Evolutionary conservation across 2,888 invertebrate genomes (phyloP).

Genomic region (Limnephilus lunatus): DNA sequence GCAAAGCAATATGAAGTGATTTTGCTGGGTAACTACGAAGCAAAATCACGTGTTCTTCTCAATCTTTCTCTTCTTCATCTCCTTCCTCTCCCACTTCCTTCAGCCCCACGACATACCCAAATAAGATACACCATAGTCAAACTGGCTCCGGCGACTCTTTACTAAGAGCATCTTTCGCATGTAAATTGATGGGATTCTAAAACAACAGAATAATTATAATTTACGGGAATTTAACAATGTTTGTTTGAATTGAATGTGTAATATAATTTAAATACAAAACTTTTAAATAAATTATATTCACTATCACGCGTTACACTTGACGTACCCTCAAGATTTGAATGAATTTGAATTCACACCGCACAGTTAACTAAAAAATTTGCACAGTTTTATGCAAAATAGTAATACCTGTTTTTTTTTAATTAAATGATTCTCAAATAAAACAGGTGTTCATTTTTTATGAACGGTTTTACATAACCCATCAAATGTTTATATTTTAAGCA

Average conservation of each 20-base stretch:
- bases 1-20: too few relatives aligned
- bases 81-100: too few relatives aligned
- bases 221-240: not conserved
- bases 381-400: not conserved
- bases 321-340: not conserved
- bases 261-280: not conserved
- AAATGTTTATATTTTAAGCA: not conserved
- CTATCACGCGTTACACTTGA: not conserved
- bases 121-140: too few relatives aligned
- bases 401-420: not conserved
- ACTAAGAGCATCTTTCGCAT: too few relatives aligned
- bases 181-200: too few relatives aligned
- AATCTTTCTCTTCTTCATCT: too few relatives aligned
- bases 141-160: too few relatives aligned
- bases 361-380: not conserved
- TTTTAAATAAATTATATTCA: not conserved
- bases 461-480: not conserved
- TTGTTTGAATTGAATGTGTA: not conserved
- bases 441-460: not conserved
- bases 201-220: too few relatives aligned
- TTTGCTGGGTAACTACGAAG: too few relatives aligned
- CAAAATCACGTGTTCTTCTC: too few relatives aligned
- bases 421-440: too few relatives aligned
- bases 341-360: not conserved
- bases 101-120: too few relatives aligned